Evolutionary conservation across 1,140 invertebrate species (phyloP), one percentile per base, ranked within the genome.

Genomic region (Drosophila kepulauana): DNA sequence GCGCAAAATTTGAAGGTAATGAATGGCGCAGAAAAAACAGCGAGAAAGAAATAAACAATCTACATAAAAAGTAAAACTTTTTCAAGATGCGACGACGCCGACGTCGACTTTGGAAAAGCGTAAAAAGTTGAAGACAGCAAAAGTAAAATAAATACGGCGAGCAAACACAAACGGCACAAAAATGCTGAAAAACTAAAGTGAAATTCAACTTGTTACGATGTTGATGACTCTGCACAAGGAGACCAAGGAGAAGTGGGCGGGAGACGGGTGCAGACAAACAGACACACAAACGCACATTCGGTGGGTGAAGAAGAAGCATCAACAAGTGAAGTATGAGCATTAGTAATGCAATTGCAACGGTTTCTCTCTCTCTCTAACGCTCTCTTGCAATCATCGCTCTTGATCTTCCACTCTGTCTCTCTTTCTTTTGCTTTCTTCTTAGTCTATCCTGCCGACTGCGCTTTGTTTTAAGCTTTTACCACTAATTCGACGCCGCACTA

Each of bases 1-100:
- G 85, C 85, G 85, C 86, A 85, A 89, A 85, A 89, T 89, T 89
- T 85, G 71, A 90, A 89, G 80, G 75, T 45, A 69, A 71, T 71
- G 52, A 61, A 61, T 61, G 62, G 41, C 51, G 15, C 33, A 45
- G 33, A 41, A 56, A 64, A 71, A 46, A 64, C 56, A 71, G 43
- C 1, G 6, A 67, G 43, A 56, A 57, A 66, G n/a, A 70, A 56
- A 65, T 33, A 80, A 80, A 80, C 52, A 66, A 79, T 75, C 77
- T 74, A 62, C 75, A 78, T 75, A 68, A 87, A 88, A 88, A 84
- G 80, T 88, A 87, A 88, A 87, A 88, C 65, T 73, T 79, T 79
- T 64, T 48, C 59, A 59, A 78, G 80, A 62, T 71, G 64, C 51
- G 30, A 63, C 46, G 59, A 11, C 58, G 33, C 41, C 74, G 77